Evolutionary conservation across 2,113 vertebrate genomes (phyloP).

Genomic region (Gadus chalcogrammus): DNA sequence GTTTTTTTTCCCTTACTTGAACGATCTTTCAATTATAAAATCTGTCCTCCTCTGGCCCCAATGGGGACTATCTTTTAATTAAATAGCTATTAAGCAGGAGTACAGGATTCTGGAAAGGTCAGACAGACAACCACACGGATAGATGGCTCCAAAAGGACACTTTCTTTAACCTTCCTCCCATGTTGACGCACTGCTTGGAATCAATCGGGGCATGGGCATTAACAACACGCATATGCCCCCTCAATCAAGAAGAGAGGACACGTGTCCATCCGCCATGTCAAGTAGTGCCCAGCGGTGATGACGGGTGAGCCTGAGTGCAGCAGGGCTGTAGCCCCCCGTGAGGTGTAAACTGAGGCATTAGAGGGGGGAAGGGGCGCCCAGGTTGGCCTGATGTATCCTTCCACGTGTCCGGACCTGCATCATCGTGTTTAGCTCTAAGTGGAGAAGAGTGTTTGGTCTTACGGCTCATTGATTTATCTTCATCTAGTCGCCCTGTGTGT

Average conservation of each 20-base stretch:
- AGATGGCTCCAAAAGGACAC: too few species aligned
- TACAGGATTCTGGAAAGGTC: too few species aligned
- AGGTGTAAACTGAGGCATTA: neutral
- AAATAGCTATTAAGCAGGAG: too few species aligned
- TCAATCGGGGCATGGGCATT: neutral
- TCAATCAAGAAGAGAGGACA: neutral
- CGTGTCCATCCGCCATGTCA: neutral
- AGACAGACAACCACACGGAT: too few species aligned
- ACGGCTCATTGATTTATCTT: constrained; percentile 16
- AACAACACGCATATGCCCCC: neutral
- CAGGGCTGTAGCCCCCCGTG: constrained; percentile 7
- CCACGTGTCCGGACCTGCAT: constrained; percentile 8
- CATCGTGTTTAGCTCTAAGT: constrained; percentile 23
- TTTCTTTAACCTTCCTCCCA: too few species aligned
- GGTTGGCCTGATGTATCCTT: neutral
- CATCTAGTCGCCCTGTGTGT: neutral
- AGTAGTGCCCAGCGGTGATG: neutral
- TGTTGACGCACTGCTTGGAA: too few species aligned
- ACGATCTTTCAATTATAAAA: too few species aligned
- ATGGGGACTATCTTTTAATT: too few species aligned
- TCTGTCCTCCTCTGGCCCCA: too few species aligned
- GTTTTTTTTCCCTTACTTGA: too few species aligned
- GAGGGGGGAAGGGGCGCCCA: constrained; percentile 2
- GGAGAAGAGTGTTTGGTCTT: constrained; percentile 19
- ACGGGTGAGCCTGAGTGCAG: constrained; percentile 24